Percentiles rank a stretch among this genome's conserved stretches.
phyloP scores from a whole-genome alignment of 2,113 vertebrate species.

The Synchiropus splendidus region DNA sequence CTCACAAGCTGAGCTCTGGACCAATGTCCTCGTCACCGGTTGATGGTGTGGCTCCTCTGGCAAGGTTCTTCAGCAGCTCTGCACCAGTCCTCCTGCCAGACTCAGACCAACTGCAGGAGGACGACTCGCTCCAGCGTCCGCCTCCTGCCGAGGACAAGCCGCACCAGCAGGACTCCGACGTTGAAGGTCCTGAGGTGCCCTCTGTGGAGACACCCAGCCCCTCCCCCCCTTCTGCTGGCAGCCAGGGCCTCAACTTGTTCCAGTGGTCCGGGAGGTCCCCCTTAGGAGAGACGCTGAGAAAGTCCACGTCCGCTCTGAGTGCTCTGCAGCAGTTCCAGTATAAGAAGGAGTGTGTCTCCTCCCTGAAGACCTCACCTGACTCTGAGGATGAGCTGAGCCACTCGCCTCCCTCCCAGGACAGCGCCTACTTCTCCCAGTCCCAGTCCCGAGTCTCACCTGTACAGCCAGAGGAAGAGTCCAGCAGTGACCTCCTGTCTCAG shows the following conservation, averaged over 20 bases:
- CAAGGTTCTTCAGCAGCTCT: constrained; percentile 76
- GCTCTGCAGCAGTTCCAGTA: constrained; percentile 65
- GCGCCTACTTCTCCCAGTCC: constrained; percentile 64
- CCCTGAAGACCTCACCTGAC: constrained; percentile 2
- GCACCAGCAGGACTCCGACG: constrained; percentile 6
- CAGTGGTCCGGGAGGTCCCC: constrained; percentile 53
- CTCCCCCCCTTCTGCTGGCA: constrained; percentile 20
- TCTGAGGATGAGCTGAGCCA: constrained; percentile 7
- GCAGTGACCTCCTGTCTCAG: neutral
- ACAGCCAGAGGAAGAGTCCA: constrained; percentile 13
- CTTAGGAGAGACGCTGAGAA: constrained; percentile 2
- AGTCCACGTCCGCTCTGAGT: constrained; percentile 15
- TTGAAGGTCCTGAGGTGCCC: constrained; percentile 1
- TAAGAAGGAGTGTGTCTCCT: constrained; percentile 33
- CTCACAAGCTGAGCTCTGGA: too few relatives aligned
- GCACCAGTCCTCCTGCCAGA: constrained; percentile 13
- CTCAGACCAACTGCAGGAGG: neutral
- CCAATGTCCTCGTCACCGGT: too few relatives aligned
- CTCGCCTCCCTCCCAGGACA: constrained; percentile 48
- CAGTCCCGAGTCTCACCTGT: constrained; percentile 13
- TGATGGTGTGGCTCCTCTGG: too few relatives aligned
- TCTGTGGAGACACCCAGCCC: constrained; percentile 34
- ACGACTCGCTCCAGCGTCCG: too few relatives aligned
- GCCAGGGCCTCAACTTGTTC: constrained; percentile 57
- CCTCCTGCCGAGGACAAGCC: neutral